Evolutionary conservation across 2,888 invertebrate genomes (phyloP).

Genomic region (Caenorhabditis wallacei): DNA sequence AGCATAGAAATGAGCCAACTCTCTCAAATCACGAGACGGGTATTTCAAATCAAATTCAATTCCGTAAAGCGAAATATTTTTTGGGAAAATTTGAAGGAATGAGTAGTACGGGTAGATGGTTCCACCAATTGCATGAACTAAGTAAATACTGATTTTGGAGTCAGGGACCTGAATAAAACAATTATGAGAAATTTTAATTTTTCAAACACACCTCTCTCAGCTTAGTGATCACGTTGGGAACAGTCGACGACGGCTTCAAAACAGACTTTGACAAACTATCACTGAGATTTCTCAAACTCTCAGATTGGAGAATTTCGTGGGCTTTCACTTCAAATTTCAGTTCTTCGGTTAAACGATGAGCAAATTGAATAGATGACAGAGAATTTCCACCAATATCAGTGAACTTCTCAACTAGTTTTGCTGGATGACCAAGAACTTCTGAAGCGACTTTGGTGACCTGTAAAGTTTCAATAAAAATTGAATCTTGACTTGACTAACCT

Average conservation of each 20-base stretch:
- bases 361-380: conserved; percentile 72
- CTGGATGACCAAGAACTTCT: conserved; percentile 29
- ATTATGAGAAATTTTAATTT: background rate
- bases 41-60: conserved; percentile 76
- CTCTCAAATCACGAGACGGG: conserved; percentile 70
- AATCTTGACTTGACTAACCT: conserved; percentile 11
- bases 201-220: conserved; percentile 61
- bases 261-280: background rate
- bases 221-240: conserved; percentile 60
- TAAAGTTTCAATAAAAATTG: background rate
- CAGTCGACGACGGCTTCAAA: conserved; percentile 3
- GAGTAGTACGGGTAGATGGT: conserved; percentile 80
- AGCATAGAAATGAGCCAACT: conserved; percentile 77
- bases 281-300: conserved; percentile 48
- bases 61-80: conserved; percentile 75
- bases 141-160: conserved; percentile 73
- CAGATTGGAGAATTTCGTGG: conserved; percentile 62
- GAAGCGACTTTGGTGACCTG: conserved; percentile 19
- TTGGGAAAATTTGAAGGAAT: conserved; percentile 76
- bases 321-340: conserved; percentile 68
- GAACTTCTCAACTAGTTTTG: conserved; percentile 66
- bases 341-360: conserved; percentile 65
- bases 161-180: conserved; percentile 51
- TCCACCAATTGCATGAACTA: conserved; percentile 82
- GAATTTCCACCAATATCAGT: conserved; percentile 79